Percentiles rank a stretch among this genome's conserved stretches.
Conservation (phyloP, 2,797 vertebrate genomes). For the Thaleichthys pacificus region DNA sequence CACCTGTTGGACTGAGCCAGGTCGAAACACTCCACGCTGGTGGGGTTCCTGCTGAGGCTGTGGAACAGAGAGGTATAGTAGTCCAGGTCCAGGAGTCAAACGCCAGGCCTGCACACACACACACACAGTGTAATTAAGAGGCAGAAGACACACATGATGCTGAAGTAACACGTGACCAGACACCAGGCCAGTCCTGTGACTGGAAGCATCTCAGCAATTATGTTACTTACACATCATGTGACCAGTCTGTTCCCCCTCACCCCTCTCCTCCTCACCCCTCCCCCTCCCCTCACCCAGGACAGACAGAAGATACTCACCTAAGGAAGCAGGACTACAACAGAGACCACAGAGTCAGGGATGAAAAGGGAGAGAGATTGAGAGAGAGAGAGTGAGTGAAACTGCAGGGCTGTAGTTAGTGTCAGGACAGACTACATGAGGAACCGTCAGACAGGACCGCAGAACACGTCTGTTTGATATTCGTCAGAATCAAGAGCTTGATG, state of each 20-base stretch:
- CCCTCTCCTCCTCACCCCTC: not conserved
- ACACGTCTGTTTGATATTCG: too few species aligned
- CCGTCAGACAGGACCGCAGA: not conserved
- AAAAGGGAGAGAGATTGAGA: not conserved
- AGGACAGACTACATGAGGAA: not conserved
- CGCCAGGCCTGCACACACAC: constrained; percentile 76
- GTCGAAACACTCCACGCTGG: constrained; percentile 90
- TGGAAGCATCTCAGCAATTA: constrained; percentile 52
- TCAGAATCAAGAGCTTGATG: too few species aligned
- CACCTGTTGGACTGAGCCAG: constrained; percentile 94
- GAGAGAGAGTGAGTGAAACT: not conserved
- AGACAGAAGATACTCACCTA: constrained; percentile 46
- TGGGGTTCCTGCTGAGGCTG: constrained; percentile 84
- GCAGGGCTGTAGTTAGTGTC: not conserved
- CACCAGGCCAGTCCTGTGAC: constrained; percentile 64
- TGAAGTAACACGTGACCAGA: constrained; percentile 33
- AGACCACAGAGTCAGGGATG: not conserved
- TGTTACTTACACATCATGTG: constrained; percentile 59
- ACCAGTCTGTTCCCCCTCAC: constrained; percentile 23
- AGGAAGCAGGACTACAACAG: constrained; percentile 14
- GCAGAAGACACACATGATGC: constrained; percentile 16
- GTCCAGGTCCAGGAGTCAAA: constrained; percentile 91
- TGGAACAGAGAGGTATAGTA: constrained; percentile 86
- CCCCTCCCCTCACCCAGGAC: not conserved
- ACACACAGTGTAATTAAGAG: constrained; percentile 1